Evolutionary conservation across 2,888 invertebrate species (phyloP).

Genomic region (Eristalis arbustorum): DNA sequence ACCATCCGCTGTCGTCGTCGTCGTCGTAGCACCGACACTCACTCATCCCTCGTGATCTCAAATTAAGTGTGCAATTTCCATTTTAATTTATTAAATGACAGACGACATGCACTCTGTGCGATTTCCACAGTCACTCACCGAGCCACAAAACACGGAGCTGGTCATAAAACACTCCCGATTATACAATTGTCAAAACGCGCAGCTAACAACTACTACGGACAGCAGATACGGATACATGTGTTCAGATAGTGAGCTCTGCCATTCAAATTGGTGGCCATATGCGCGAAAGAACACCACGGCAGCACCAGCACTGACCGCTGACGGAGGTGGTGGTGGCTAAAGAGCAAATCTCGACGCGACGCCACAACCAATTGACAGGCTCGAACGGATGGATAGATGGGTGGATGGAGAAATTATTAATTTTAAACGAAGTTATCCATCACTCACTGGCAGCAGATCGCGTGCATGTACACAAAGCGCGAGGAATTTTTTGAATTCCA

Average conservation of each 20-base stretch:
- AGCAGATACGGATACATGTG: slow-evolving; percentile 6
- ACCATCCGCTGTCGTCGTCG: background rate
- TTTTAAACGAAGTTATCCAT: slow-evolving; percentile 17
- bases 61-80: slow-evolving; percentile 66
- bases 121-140: slow-evolving; percentile 32
- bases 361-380: background rate
- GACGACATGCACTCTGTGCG: slow-evolving; percentile 60
- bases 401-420: background rate
- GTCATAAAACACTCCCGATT: slow-evolving; percentile 27
- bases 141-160: background rate
- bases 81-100: slow-evolving; percentile 68
- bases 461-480: slow-evolving; percentile 45
- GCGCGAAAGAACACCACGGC: slow-evolving; percentile 13
- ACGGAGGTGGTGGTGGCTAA: background rate
- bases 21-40: slow-evolving; percentile 11
- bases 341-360: too few relatives aligned
- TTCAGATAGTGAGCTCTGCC: slow-evolving; percentile 2
- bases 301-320: slow-evolving; percentile 21
- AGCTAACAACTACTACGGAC: background rate
- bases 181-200: slow-evolving; percentile 37
- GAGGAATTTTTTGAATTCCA: slow-evolving; percentile 63
- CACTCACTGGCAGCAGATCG: slow-evolving; percentile 24
- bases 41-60: slow-evolving; percentile 57
- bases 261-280: slow-evolving; percentile 20
- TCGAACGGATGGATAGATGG: background rate